A percentile compares a stretch with the other conserved stretches of the same genome.
Conservation (phyloP, 2,888 invertebrate genomes). For the Cephus rjabovi region DNA sequence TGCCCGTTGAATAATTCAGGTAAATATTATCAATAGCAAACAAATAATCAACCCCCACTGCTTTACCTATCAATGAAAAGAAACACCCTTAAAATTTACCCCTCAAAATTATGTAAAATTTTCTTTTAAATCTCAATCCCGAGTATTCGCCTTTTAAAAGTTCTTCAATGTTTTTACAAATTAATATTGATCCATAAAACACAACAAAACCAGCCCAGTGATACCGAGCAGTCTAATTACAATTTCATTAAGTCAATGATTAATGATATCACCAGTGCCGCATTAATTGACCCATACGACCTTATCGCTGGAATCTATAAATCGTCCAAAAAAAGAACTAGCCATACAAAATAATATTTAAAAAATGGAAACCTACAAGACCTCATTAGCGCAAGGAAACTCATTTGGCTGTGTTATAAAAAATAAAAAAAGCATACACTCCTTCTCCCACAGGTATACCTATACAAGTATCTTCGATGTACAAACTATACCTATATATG, state of each 20-base stretch:
- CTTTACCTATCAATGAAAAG: background rate
- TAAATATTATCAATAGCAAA: background rate
- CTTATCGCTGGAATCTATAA: conserved; percentile 30
- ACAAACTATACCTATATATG: background rate
- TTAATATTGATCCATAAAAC: background rate
- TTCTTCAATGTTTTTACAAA: background rate
- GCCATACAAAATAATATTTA: background rate
- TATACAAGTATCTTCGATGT: background rate
- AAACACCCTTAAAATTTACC: background rate
- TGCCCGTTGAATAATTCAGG: background rate
- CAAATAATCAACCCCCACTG: background rate
- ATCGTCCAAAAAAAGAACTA: background rate
- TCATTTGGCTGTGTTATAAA: background rate
- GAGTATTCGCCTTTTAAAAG: background rate
- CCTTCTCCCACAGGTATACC: background rate
- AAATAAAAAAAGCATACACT: background rate
- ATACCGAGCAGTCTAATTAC: conserved; percentile 32
- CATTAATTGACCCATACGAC: conserved; percentile 45
- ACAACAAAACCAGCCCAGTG: background rate
- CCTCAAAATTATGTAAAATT: background rate
- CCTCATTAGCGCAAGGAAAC: background rate
- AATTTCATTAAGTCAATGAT: conserved; percentile 50
- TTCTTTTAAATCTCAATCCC: background rate
- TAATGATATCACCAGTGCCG: conserved; percentile 24
- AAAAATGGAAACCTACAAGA: background rate